Evolutionary conservation across 2,797 vertebrate species (phyloP), one percentile per base, ranked within the genome.

Genomic region (Chaenodraco wilsoni): DNA sequence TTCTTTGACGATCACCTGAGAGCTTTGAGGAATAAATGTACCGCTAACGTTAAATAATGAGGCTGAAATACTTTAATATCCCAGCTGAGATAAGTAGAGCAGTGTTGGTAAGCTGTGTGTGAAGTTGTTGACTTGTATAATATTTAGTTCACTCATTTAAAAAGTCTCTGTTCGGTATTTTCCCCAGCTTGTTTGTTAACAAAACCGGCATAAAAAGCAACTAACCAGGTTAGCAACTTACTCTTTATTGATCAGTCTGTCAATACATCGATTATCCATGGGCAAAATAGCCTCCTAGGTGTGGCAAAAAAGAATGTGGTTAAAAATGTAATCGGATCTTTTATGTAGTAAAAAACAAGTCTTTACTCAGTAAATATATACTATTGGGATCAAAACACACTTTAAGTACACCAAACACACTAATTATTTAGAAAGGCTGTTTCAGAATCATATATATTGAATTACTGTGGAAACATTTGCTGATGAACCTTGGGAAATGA

Each of bases 81-180:
- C 48, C 57, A 46, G 61, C 14, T 65, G 58, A 63, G 69, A 69
- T 12, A 48, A 50, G 37, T 5, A 2, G 21, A 62, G 4, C 43
- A 31, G 21, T 17, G 60, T 58, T 58, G 17, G 40, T 2, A 46
- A 13, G 16, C 55, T 51, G 14, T 5, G 23, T 56, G 66, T 65
- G 56, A 40, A 74, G 2, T 41, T 79, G 56, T 84, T 87, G 58
- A 79, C 71, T 72, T 60, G 0, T 67, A 33, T 81, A 72, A 82
- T 59, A 59, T 79, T 78, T 74, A 51, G 50, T 27, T 27, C 27
- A 27, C 27, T 27, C 4, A 27, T 27, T 27, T 66, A 41, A 45
- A 54, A 41, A 23, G n/a, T 5, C 21, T 49, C 43, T 15, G 57
- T 64, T 66, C 27, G 37, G n/a, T 57, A 8, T 40, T 55, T 49